A percentile compares a stretch with the other conserved stretches of the same genome.
Conservation (phyloP, 2,888 invertebrate genomes). For the Amphiduros pacificus region DNA sequence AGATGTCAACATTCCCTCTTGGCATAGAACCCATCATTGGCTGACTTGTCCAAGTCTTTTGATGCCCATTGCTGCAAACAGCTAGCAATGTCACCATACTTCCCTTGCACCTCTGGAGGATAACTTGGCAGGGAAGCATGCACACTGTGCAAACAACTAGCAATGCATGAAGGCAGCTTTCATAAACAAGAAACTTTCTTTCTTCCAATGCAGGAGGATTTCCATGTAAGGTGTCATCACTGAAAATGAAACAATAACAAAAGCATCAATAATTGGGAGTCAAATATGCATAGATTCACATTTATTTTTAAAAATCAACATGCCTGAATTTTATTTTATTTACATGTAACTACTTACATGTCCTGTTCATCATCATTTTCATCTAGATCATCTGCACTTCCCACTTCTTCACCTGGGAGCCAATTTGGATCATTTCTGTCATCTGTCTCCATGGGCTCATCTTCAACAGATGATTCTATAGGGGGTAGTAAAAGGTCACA, state of each 20-base stretch:
- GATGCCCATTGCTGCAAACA: not conserved
- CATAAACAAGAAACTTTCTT: not conserved
- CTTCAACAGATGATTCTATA: not conserved
- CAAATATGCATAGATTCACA: not conserved
- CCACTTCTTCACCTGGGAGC: not conserved
- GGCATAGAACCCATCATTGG: not conserved
- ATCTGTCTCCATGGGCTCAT: not conserved
- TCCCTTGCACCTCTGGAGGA: not conserved
- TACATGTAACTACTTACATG: not conserved
- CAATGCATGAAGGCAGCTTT: not conserved
- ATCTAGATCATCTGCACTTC: not conserved
- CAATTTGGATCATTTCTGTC: not conserved
- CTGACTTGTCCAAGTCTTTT: not conserved
- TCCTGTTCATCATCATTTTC: not conserved
- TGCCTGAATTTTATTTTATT: no score
- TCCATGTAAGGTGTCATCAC: not conserved
- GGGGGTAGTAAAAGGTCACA: not conserved
- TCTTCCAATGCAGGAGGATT: not conserved
- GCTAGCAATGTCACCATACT: not conserved
- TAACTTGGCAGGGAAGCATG: not conserved
- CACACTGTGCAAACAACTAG: not conserved
- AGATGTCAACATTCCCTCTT: not conserved
- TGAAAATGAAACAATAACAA: not conserved
- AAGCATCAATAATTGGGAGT: not conserved
- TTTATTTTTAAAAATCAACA: not conserved